Percentiles rank a stretch among this genome's conserved stretches.
These are phyloP conservation scores for Anthoptus insignis DNA, from an alignment of 2,888 invertebrate species.

Conservation along the genomic window DNA sequence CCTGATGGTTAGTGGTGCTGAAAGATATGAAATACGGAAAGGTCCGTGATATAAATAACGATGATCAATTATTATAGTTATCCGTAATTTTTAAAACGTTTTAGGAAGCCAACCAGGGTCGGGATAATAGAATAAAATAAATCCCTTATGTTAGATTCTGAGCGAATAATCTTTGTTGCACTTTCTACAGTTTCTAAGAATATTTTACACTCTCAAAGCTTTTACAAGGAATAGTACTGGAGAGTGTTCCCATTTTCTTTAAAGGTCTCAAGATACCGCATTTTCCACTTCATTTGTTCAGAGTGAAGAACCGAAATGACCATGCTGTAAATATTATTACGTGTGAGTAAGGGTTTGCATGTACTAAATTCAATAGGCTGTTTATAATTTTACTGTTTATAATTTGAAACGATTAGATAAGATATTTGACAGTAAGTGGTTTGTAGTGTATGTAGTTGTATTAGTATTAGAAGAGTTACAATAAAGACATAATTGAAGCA, in stretches of 20 bases:
- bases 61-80: too few species aligned
- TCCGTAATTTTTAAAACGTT: not conserved
- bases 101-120: not conserved
- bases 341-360: not conserved
- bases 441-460: too few species aligned
- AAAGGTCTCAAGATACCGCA: conserved; percentile 13
- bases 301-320: conserved; percentile 9
- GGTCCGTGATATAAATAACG: too few species aligned
- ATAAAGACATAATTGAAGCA: too few species aligned
- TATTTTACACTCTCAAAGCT: conserved; percentile 13
- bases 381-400: too few species aligned
- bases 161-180: conserved; percentile 9
- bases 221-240: conserved; percentile 4
- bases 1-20: too few species aligned
- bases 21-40: too few species aligned
- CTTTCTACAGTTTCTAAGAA: conserved; percentile 9
- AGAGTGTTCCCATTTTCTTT: conserved; percentile 11
- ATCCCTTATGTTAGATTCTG: not conserved
- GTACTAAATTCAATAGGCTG: not conserved
- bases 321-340: not conserved
- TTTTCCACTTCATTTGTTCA: conserved; percentile 27
- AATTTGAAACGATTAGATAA: too few species aligned
- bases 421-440: too few species aligned
- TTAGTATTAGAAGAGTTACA: too few species aligned
- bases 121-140: not conserved